Evolutionary conservation across 1,140 invertebrate species (phyloP).

Genomic region (Pachypeltis micranthus): DNA sequence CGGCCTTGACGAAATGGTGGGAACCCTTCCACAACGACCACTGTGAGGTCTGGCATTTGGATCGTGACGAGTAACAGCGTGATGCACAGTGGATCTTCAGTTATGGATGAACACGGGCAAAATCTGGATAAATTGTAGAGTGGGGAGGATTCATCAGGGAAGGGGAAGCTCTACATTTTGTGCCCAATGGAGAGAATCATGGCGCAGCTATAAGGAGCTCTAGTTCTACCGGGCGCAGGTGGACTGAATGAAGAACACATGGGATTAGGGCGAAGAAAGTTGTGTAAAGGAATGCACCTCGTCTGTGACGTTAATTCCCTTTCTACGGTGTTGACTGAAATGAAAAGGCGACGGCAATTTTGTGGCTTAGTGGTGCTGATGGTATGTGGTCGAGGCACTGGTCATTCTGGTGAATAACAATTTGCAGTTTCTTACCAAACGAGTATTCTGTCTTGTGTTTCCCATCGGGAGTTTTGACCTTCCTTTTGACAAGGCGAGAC

Average conservation of each 20-base stretch:
- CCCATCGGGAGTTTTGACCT: not conserved
- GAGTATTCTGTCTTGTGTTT: not conserved
- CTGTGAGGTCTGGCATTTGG: slow-evolving; percentile 88
- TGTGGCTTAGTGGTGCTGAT: no score
- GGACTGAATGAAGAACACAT: no score
- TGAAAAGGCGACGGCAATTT: no score
- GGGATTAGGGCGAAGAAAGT: no score
- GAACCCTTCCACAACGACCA: slow-evolving; percentile 93
- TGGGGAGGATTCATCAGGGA: slow-evolving; percentile 79
- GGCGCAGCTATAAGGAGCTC: no score
- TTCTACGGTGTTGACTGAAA: no score
- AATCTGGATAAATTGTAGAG: slow-evolving; percentile 73
- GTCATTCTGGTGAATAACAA: no score
- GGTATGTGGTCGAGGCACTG: no score
- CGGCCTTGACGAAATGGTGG: slow-evolving; percentile 79
- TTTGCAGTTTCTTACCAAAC: not conserved
- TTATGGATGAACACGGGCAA: slow-evolving; percentile 85
- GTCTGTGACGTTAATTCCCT: no score
- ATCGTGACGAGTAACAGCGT: slow-evolving; percentile 95
- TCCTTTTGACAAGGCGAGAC: not conserved
- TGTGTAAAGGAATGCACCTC: no score
- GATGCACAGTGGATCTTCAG: slow-evolving; percentile 85
- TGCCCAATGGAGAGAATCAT: slow-evolving; percentile 81
- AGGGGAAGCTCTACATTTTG: slow-evolving; percentile 79
- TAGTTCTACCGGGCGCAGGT: no score